Base-by-base conservation (phyloP, 2,113 vertebrate genomes). In the Epinephelus lanceolatus region DNA sequence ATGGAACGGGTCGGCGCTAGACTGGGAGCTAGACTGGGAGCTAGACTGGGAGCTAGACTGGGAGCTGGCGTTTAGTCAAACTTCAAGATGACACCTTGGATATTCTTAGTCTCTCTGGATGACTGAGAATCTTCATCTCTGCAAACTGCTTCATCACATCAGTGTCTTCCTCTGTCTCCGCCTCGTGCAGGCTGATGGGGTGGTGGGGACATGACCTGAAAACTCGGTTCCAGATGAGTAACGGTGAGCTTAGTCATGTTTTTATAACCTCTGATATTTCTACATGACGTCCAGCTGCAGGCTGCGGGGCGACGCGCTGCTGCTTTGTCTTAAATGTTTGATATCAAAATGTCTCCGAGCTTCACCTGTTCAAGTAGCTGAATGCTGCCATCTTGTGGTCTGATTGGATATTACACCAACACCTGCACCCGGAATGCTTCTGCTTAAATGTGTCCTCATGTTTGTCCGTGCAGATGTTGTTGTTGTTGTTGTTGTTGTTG, bases 141-240 rank as follows among this genome's bases (percentile, higher is more conserved):
- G 1, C 42, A 12, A 45, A 45, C 42, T 12, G 42, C 42, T 45
- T 45, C 8, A 45, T 45, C 42, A 45, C 2, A 45, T 45, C 14
- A 47, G 3, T 13, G 13, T 47, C 3, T 47, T 49, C 40, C 25
- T 25, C 42, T 33, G 71, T 52, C 3, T 2, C 18, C 6, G 15
- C 62, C 18, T 75, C 33, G 87, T 89, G 85, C 88, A 99, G 98
- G 78, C 78, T 99, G 66, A 57, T 91, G 0, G 98, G 98, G 67
- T 99, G 98, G 98, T 99, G 98, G 96, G 96, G 98, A 15, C 97
- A 99, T 56, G 91, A 98, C 13, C 91, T 96, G 86, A 96, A 95
- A 84, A 97, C 96, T 42, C 94, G 98, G 68, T 98, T 99, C 92
- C 80, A 95, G 55, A 99, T 99, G 98, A 96, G 93, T 71, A 99